Evolutionary conservation across 2,888 invertebrate genomes (phyloP).

Genomic region (Lacanobia wlatinum): DNA sequence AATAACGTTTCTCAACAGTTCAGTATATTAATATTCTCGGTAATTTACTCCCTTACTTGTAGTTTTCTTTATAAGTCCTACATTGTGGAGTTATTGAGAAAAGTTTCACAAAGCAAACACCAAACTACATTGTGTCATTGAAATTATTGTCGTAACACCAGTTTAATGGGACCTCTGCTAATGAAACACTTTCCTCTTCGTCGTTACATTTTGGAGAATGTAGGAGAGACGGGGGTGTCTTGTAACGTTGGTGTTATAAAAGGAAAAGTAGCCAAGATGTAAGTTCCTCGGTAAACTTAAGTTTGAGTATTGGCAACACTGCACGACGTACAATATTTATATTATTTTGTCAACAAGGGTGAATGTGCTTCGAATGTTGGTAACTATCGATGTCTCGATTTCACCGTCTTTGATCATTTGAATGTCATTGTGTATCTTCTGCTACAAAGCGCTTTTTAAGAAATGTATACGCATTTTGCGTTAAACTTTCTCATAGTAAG

Average conservation of each 20-base stretch:
- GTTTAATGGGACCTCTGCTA: conserved; percentile 45
- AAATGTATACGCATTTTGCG: conserved; percentile 20
- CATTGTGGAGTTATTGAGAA: conserved; percentile 53
- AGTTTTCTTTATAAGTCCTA: conserved; percentile 35
- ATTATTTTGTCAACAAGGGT: conserved; percentile 32
- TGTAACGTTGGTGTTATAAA: conserved; percentile 10
- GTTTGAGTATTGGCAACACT: conserved; percentile 43
- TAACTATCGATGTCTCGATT: conserved; percentile 23
- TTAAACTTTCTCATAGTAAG: conserved; percentile 5
- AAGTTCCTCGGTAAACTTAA: conserved; percentile 48
- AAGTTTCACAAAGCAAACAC: conserved; percentile 50
- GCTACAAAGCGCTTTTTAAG: conserved; percentile 18
- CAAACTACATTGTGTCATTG: conserved; percentile 63
- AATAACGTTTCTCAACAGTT: background rate
- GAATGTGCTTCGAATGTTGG: conserved; percentile 18
- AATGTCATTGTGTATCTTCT: conserved; percentile 23
- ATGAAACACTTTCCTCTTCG: conserved; percentile 29
- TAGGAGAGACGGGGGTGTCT: conserved; percentile 6
- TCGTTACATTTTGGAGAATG: conserved; percentile 14
- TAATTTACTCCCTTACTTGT: conserved; percentile 35
- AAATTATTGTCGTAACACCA: conserved; percentile 56
- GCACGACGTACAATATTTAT: conserved; percentile 37
- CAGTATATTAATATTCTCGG: conserved; percentile 8
- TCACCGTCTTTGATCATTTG: conserved; percentile 38
- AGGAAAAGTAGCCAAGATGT: conserved; percentile 29